Percentiles rank a stretch among this genome's conserved stretches.
Conservation (phyloP, 2,113 vertebrate species). For the Sinocyclocheilus maitianheensis region DNA sequence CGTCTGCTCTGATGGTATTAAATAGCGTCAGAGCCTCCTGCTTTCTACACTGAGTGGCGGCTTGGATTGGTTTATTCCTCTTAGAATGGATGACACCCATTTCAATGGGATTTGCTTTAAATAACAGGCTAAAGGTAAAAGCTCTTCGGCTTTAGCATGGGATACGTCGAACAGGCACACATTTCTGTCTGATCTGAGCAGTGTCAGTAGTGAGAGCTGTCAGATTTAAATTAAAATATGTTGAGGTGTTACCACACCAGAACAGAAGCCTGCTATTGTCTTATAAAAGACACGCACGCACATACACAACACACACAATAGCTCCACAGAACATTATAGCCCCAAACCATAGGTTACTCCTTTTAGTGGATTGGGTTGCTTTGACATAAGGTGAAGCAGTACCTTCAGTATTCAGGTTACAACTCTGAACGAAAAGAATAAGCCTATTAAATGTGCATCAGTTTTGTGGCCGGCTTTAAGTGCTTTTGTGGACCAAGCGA, state of each 20-base stretch:
- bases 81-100: constrained; percentile 37
- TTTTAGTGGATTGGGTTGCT: constrained; percentile 36
- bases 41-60: constrained; percentile 17
- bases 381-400: constrained; percentile 18
- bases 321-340: not conserved
- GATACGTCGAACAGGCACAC: not conserved
- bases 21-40: constrained; percentile 39
- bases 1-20: constrained; percentile 30
- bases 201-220: constrained; percentile 27
- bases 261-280: not conserved
- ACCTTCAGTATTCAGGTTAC: constrained; percentile 38
- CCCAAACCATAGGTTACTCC: not conserved
- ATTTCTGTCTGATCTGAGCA: constrained; percentile 31
- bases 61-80: constrained; percentile 42
- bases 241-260: constrained; percentile 11
- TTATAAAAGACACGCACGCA: not conserved
- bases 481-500: constrained; percentile 37
- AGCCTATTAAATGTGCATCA: constrained; percentile 16
- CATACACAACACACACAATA: not conserved
- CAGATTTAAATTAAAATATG: constrained; percentile 39
- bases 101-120: constrained; percentile 54
- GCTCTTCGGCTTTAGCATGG: constrained; percentile 20
- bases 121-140: constrained; percentile 35
- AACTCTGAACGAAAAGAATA: constrained; percentile 19
- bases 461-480: constrained; percentile 34